These are phyloP conservation scores for Malurus melanocephalus DNA, from an alignment of 2,113 vertebrate species.

Conservation along the genomic window DNA sequence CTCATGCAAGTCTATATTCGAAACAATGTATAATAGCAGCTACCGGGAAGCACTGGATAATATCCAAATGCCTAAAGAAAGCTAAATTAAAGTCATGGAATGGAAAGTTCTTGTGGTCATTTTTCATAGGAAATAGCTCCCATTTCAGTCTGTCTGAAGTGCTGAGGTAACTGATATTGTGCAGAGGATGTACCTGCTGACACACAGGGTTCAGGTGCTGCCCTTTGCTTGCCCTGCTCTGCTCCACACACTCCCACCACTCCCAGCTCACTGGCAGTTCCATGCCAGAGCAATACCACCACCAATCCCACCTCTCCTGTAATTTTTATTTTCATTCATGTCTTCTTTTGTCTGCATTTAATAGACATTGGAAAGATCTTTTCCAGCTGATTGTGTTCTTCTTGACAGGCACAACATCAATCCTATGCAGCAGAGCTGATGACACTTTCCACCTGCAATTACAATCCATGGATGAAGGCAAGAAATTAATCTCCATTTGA, in stretches of 20 bases:
- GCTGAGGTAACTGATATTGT: not conserved
- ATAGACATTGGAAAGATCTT: not conserved
- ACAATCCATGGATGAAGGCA: not conserved
- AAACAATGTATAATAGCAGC: not conserved
- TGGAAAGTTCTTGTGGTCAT: not conserved
- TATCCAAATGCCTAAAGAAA: not conserved
- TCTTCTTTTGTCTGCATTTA: not conserved
- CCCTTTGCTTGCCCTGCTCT: not conserved
- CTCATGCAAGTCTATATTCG: fast-evolving
- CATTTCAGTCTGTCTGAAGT: not conserved
- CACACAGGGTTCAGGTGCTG: not conserved
- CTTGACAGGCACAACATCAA: not conserved
- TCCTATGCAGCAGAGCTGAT: not conserved
- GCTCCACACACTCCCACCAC: not conserved
- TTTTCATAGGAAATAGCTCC: not conserved
- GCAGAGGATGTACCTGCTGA: not conserved
- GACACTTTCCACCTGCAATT: not conserved
- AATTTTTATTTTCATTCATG: not conserved
- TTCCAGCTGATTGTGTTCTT: not conserved
- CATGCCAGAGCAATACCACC: not conserved
- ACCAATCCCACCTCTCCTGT: not conserved
- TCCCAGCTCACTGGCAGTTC: not conserved
- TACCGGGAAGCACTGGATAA: not conserved
- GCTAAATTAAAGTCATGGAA: not conserved
- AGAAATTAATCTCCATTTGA: not conserved